Evolutionary conservation across 2,113 vertebrate species (phyloP).

Genomic region (Rousettus leschenaultii): DNA sequence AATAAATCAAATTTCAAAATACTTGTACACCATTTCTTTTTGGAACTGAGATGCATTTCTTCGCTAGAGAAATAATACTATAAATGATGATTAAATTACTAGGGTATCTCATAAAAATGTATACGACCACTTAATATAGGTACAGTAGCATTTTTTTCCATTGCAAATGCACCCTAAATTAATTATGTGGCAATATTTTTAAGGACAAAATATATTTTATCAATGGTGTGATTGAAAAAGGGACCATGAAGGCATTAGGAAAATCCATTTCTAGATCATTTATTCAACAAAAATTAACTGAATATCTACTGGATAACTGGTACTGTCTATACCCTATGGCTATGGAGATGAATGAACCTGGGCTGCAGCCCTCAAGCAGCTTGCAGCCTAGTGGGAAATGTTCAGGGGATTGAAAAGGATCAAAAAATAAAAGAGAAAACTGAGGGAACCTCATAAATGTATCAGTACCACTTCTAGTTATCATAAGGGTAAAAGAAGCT

Average conservation of each 20-base stretch:
- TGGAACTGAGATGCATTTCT: not conserved
- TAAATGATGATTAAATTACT: not conserved
- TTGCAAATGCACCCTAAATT: not conserved
- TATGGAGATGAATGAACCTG: not conserved
- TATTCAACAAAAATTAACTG: not conserved
- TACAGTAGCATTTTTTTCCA: not conserved
- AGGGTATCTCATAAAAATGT: not conserved
- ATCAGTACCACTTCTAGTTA: not conserved
- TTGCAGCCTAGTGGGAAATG: not conserved
- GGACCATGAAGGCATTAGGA: not conserved
- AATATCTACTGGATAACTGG: not conserved
- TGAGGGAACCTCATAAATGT: not conserved
- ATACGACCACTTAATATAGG: not conserved
- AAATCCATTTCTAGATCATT: not conserved
- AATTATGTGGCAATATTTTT: not conserved
- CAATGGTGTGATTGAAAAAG: not conserved
- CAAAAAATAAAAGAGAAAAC: not conserved
- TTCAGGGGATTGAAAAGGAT: not conserved
- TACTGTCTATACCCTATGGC: not conserved
- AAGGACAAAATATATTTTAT: not conserved
- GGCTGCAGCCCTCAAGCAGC: not conserved
- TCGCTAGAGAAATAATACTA: not conserved
- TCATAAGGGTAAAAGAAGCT: not conserved
- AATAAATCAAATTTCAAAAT: not conserved
- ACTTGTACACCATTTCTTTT: not conserved